Evolutionary conservation across 2,888 invertebrate genomes (phyloP).

Genomic region (Melanargia galathea): DNA sequence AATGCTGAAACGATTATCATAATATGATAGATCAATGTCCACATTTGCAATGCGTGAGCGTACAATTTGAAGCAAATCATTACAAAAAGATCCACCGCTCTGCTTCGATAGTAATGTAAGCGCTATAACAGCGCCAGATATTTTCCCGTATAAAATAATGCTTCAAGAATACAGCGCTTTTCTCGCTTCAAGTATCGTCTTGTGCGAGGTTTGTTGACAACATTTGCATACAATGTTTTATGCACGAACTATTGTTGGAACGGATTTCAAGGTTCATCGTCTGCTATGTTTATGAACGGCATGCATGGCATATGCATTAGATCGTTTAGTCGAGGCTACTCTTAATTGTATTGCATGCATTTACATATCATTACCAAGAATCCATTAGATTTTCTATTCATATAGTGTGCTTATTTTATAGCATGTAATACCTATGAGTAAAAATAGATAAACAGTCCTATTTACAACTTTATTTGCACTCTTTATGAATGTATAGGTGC

Average conservation of each 20-base stretch:
- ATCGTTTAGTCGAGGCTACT: conserved; percentile 13
- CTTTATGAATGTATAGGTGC: too few species aligned
- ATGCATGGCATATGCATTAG: conserved; percentile 14
- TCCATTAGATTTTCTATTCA: neutral
- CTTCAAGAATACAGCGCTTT: conserved; percentile 11
- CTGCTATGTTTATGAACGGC: conserved; percentile 12
- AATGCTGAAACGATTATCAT: conserved; percentile 40
- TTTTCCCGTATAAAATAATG: neutral
- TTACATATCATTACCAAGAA: neutral
- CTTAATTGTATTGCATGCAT: conserved; percentile 6
- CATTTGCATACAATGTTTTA: conserved; percentile 21
- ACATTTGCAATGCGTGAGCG: conserved; percentile 44
- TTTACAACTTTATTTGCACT: too few species aligned
- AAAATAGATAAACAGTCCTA: too few species aligned
- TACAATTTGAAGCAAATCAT: conserved; percentile 45
- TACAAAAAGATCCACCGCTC: neutral
- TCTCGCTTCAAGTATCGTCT: neutral
- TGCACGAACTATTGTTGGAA: conserved; percentile 28
- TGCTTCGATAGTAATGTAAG: conserved; percentile 26
- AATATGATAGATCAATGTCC: conserved; percentile 41
- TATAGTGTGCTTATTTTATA: neutral
- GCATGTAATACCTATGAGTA: neutral
- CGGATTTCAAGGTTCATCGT: conserved; percentile 25
- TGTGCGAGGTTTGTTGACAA: conserved; percentile 23
- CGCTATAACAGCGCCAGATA: conserved; percentile 7